Evolutionary conservation across 2,888 invertebrate species (phyloP).

Genomic region (Andrena fulva): DNA sequence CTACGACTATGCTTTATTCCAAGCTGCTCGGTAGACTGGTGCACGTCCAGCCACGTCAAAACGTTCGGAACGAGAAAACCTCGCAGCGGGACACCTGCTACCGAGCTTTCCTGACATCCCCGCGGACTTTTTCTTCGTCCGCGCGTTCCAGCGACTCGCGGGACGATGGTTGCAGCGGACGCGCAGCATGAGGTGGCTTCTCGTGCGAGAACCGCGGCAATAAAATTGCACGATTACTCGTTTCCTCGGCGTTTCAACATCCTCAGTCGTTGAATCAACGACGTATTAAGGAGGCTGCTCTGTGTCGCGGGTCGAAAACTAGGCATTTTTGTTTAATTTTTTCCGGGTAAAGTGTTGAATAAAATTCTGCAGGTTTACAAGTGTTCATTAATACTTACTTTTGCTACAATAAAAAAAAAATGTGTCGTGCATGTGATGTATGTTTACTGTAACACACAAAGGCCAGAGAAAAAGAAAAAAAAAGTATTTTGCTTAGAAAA

Average conservation of each 20-base stretch:
- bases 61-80: conserved; percentile 55
- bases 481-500: no score
- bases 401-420: no score
- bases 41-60: conserved; percentile 62
- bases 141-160: conserved; percentile 44
- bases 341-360: no score
- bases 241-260: conserved; percentile 53
- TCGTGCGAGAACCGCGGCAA: conserved; percentile 32
- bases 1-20: conserved; percentile 59
- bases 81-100: conserved; percentile 63
- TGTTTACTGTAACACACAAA: no score
- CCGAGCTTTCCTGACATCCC: conserved; percentile 55
- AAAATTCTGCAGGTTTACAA: no score
- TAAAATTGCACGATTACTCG: conserved; percentile 60
- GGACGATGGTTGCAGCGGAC: conserved; percentile 23
- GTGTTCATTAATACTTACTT: no score
- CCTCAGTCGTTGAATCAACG: conserved; percentile 12
- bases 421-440: no score
- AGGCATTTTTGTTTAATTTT: conserved; percentile 23
- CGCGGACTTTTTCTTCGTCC: conserved; percentile 50
- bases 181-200: conserved; percentile 52
- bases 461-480: no score
- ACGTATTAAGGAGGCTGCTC: conserved; percentile 26
- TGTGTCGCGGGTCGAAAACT: conserved; percentile 42
- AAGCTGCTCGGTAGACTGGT: conserved; percentile 21